Percentiles rank a stretch among this genome's conserved stretches.
Conservation (phyloP, 2,113 vertebrate species). For the Misgurnus anguillicaudatus region DNA sequence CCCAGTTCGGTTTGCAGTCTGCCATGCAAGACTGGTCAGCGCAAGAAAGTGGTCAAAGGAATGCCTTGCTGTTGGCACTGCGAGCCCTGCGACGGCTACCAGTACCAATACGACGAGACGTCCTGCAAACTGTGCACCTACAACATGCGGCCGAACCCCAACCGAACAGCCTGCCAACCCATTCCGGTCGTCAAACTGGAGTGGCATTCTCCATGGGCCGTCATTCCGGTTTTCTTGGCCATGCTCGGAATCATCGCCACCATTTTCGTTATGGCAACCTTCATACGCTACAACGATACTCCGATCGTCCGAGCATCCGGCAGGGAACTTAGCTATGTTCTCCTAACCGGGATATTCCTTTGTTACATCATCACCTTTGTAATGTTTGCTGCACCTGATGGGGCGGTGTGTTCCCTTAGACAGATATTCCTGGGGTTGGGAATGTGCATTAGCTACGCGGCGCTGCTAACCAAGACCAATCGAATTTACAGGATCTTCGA, state of each 20-base stretch:
- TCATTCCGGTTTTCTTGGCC: slow-evolving; percentile 91
- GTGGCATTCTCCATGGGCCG: slow-evolving; percentile 94
- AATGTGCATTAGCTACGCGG: slow-evolving; percentile 96
- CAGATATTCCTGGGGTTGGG: slow-evolving; percentile 91
- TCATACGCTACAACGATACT: slow-evolving; percentile 91
- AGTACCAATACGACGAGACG: slow-evolving; percentile 88
- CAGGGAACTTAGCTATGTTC: slow-evolving; percentile 91
- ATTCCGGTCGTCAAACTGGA: slow-evolving; percentile 92
- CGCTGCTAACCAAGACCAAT: slow-evolving; percentile 94
- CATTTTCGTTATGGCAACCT: slow-evolving; percentile 91
- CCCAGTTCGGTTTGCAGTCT: slow-evolving; percentile 88
- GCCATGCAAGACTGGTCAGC: slow-evolving; percentile 84
- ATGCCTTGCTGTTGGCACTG: slow-evolving; percentile 96
- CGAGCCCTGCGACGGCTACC: slow-evolving; percentile 90
- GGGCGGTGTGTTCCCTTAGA: slow-evolving; percentile 90
- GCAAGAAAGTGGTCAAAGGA: slow-evolving; percentile 93
- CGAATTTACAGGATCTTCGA: slow-evolving; percentile 96
- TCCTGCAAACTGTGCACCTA: slow-evolving; percentile 90
- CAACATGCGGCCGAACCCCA: slow-evolving; percentile 85
- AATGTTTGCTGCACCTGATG: slow-evolving; percentile 93
- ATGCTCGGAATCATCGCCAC: slow-evolving; percentile 94
- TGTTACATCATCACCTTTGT: slow-evolving; percentile 97
- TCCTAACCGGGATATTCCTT: slow-evolving; percentile 91
- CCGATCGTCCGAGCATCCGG: slow-evolving; percentile 93
- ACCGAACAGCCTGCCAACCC: slow-evolving; percentile 86